Evolutionary conservation across 2,113 vertebrate genomes (phyloP).

Genomic region (Hassar affinis): DNA sequence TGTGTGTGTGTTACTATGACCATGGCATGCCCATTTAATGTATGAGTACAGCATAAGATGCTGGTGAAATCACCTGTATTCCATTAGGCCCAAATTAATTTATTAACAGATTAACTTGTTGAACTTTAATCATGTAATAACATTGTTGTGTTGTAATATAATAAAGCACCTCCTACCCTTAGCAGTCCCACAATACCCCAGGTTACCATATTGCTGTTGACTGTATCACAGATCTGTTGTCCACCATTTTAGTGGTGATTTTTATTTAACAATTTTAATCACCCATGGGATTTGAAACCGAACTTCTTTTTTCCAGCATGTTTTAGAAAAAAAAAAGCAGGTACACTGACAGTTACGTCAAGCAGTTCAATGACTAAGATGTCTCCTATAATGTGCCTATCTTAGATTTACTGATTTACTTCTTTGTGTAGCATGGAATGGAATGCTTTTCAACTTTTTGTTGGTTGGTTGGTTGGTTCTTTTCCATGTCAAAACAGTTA

Average conservation of each 20-base stretch:
- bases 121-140: neutral
- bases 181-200: neutral
- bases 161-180: neutral
- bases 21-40: slow-evolving; percentile 41
- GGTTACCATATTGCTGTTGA: neutral
- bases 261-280: neutral
- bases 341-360: neutral
- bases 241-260: neutral
- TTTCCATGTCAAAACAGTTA: neutral
- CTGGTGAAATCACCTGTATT: neutral
- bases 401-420: neutral
- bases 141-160: neutral
- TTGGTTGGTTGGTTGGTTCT: neutral
- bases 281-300: neutral
- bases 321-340: neutral
- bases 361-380: neutral
- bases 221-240: neutral
- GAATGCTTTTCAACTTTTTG: neutral
- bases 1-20: slow-evolving; percentile 17
- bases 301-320: neutral
- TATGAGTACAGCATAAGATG: neutral
- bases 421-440: neutral
- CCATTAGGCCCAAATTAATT: neutral
- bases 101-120: neutral
- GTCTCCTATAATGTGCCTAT: neutral